Evolutionary conservation across 2,113 vertebrate genomes (phyloP), one percentile per base, ranked within the genome.

Genomic region (Emberiza fucata): DNA sequence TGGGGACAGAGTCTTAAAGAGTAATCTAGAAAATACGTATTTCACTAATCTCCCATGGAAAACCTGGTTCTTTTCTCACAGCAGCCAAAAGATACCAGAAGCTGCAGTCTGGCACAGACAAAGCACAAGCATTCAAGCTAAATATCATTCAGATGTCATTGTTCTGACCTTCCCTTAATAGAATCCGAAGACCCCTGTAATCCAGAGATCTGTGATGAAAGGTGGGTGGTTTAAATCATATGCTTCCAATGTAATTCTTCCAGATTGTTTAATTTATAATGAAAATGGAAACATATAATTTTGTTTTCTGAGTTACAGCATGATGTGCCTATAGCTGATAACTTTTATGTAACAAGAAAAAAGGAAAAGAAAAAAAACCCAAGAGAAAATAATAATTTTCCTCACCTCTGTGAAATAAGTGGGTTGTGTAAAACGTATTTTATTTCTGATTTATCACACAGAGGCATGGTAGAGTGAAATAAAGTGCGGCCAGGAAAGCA

Each of bases 251-350:
- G 40, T 40, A 80, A 70, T 69, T 88, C 72, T 77, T 88, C 27
- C 50, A 86, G 77, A 78, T 44, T 77, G 63, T 68, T 83, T 83
- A 83, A 92, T 77, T 86, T 88, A 69, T 61, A 76, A 86, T 64
- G 48, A 51, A 76, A 89, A 92, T 21, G 7, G 45, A 83, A 95
- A 83, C 42, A 91, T 50, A 60, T 54, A 80, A 83, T 94, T 94
- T 88, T 83, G 37, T 83, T 94, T 95, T 95, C 80, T 86, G 76
- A 56, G 45, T 60, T 91, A 57, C 11, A 86, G 54, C 17, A 45
- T 40, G 27, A 85, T 48, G 42, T 89, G 47, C 20, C 45, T 84
- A 39, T 86, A 91, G 51, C 29, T 75, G 68, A 28, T 66, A 71
- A 96, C 33, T 77, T 94, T 60, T n/a, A 68, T 31, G 22, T 48